Conservation (phyloP, 2,797 vertebrate genomes). For the Gambelia wislizenii region DNA sequence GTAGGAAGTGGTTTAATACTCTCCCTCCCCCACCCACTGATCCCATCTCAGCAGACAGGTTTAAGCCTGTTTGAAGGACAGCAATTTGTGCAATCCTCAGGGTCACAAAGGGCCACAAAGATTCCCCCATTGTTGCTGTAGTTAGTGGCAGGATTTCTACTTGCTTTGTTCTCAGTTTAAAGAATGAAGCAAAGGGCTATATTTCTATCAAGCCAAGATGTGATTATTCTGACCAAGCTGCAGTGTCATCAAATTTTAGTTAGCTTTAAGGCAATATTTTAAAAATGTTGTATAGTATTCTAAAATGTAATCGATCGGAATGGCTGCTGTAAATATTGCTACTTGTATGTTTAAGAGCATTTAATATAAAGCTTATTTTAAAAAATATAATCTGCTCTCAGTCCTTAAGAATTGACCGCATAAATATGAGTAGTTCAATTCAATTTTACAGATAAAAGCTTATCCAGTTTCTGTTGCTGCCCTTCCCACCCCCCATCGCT, state of each 20-base stretch:
- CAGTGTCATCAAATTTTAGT: neutral
- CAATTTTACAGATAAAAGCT: no score
- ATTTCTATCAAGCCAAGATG: no score
- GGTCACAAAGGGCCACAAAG: neutral
- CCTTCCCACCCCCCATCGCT: no score
- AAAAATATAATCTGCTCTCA: neutral
- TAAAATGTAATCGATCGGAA: neutral
- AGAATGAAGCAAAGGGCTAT: neutral
- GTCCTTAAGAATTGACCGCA: neutral
- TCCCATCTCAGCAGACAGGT: no score
- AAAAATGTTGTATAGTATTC: neutral
- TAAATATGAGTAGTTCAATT: no score
- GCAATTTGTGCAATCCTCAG: no score
- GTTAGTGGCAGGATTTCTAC: no score
- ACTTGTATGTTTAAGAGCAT: neutral
- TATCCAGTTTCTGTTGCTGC: no score
- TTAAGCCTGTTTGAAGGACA: no score
- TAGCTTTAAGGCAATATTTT: neutral
- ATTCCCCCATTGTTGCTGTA: neutral
- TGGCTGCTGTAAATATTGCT: neutral
- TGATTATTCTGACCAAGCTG: neutral
- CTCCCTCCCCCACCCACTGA: no score
- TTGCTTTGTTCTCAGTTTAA: neutral
- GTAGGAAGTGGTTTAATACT: no score
- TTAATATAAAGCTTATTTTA: neutral